Percentiles rank a stretch among this genome's conserved stretches.
Evolutionary conservation across 2,888 invertebrate species (phyloP).

Genomic region (Dioctria linearis): DNA sequence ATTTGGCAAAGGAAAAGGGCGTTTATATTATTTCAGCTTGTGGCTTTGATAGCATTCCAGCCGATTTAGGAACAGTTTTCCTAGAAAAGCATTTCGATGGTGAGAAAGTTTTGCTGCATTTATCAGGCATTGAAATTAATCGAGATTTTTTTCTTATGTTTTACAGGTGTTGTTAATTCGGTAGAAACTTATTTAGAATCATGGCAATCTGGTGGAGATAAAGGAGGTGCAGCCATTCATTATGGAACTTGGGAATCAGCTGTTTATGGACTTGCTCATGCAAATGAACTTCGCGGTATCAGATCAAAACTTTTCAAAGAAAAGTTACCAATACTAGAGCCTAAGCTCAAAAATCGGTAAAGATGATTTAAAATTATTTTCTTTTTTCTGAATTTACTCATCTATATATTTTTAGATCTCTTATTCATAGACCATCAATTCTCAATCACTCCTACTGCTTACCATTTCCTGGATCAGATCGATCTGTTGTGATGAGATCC

Average conservation of each 20-base stretch:
- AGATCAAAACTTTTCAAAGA: constrained; percentile 79
- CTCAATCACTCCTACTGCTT: constrained; percentile 76
- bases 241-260: constrained; percentile 93
- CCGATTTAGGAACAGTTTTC: constrained; percentile 88
- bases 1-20: constrained; percentile 82
- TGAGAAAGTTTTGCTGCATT: constrained; percentile 22
- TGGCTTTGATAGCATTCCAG: constrained; percentile 94
- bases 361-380: background rate
- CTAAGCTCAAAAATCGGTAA: constrained; percentile 73
- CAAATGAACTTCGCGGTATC: constrained; percentile 76
- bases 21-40: constrained; percentile 92
- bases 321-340: constrained; percentile 76
- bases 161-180: constrained; percentile 79
- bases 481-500: constrained; percentile 84
- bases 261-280: constrained; percentile 81
- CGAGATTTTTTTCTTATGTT: background rate
- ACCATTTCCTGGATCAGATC: constrained; percentile 88
- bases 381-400: constrained; percentile 5
- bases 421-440: constrained; percentile 73
- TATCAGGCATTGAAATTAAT: background rate
- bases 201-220: constrained; percentile 65
- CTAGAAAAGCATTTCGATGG: constrained; percentile 78
- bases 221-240: constrained; percentile 76
- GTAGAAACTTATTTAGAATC: constrained; percentile 79
- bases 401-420: constrained; percentile 66